A percentile compares a stretch with the other conserved stretches of the same genome.
These are phyloP conservation scores for Alethe diademata DNA, from an alignment of 2,113 vertebrate genomes.

Conservation along the genomic window DNA sequence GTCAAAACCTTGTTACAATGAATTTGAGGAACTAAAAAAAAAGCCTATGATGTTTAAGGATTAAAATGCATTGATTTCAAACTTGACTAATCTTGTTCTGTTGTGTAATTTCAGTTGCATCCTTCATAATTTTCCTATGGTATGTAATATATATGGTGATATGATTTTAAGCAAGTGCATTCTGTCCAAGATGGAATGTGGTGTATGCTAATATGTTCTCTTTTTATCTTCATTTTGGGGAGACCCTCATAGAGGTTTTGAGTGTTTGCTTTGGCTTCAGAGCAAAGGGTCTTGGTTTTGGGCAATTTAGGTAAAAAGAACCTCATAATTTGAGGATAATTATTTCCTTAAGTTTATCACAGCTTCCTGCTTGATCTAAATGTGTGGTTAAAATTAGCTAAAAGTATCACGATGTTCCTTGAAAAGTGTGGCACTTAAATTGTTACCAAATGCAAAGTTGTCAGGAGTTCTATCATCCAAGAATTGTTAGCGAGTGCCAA, in stretches of 20 bases:
- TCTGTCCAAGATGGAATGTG: accelerated
- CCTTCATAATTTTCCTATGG: background rate
- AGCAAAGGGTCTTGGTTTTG: background rate
- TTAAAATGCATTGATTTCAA: background rate
- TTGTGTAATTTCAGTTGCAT: background rate
- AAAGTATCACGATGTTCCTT: background rate
- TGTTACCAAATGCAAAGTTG: background rate
- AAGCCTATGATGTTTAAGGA: background rate
- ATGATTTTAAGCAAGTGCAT: background rate
- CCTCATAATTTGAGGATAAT: background rate
- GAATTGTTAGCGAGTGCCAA: background rate
- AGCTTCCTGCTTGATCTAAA: background rate
- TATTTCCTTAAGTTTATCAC: background rate
- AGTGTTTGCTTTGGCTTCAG: background rate
- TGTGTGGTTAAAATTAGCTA: background rate
- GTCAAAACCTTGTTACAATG: background rate
- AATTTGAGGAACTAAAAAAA: background rate
- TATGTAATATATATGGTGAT: background rate
- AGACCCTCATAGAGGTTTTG: background rate
- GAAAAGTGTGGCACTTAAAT: background rate
- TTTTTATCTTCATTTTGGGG: background rate
- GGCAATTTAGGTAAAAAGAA: background rate
- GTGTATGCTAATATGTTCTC: background rate
- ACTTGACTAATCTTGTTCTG: background rate
- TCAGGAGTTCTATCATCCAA: background rate